phyloP scores from a whole-genome alignment of 2,888 invertebrate species.

The Arctia plantaginis region DNA sequence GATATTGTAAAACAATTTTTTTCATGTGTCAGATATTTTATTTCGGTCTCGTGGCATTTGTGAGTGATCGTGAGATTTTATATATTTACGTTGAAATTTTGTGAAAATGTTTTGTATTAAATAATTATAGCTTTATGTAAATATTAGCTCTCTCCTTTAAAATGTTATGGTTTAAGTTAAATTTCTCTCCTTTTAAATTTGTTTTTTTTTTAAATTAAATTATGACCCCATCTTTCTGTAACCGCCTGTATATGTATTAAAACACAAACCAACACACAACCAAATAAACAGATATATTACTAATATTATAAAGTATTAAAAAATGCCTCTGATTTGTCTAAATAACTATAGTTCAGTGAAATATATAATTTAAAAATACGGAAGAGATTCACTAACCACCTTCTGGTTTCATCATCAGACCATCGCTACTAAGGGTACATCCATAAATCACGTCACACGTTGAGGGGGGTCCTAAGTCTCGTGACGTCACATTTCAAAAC shows the following conservation, averaged over 20 bases:
- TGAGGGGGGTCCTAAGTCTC: too few relatives aligned
- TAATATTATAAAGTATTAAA: background rate
- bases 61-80: too few relatives aligned
- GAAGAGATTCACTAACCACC: background rate
- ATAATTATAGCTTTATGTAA: too few relatives aligned
- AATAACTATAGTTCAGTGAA: background rate
- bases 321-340: background rate
- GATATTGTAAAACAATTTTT: too few relatives aligned
- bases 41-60: too few relatives aligned
- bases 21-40: too few relatives aligned
- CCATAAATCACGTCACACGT: background rate
- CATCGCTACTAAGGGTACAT: background rate
- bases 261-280: constrained; percentile 41
- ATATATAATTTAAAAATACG: background rate
- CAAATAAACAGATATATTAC: constrained; percentile 14
- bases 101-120: too few relatives aligned
- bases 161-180: too few relatives aligned
- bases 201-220: too few relatives aligned
- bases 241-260: background rate
- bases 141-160: too few relatives aligned
- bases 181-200: background rate
- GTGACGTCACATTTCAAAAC: too few relatives aligned
- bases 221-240: background rate
- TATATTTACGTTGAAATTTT: too few relatives aligned
- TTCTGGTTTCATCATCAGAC: background rate